Percentiles rank a stretch among this genome's conserved stretches.
phyloP scores from a whole-genome alignment of 2,113 vertebrate species.

The Leptodactylus fuscus region DNA sequence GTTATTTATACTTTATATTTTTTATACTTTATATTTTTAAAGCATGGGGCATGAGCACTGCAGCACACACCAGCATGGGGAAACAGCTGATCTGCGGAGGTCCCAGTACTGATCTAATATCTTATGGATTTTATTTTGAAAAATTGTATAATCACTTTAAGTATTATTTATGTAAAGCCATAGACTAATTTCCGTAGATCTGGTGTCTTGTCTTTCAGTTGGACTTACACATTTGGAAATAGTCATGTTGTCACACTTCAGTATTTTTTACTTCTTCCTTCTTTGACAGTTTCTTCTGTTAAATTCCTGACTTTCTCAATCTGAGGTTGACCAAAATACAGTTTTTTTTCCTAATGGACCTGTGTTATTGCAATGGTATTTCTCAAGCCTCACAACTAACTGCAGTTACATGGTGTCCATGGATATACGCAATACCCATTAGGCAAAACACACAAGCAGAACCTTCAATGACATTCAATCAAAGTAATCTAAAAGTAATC shows the following conservation, averaged over 20 bases:
- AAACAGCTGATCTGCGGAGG: too few species aligned
- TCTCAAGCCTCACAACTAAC: not conserved
- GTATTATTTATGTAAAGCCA: too few species aligned
- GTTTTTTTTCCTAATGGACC: not conserved
- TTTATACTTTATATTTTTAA: too few species aligned
- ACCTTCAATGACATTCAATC: not conserved
- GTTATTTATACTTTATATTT: too few species aligned
- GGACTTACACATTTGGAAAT: not conserved
- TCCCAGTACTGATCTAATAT: too few species aligned
- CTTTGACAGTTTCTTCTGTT: conserved; percentile 6
- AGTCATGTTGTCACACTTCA: not conserved
- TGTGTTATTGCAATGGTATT: not conserved
- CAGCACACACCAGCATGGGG: too few species aligned
- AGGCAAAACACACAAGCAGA: not conserved
- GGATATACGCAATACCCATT: not conserved
- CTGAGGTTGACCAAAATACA: conserved; percentile 5
- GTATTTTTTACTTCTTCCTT: not conserved
- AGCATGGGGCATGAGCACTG: too few species aligned
- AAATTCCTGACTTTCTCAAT: conserved; percentile 13
- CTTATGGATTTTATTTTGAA: too few species aligned
- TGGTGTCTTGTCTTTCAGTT: too few species aligned
- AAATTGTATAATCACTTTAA: too few species aligned
- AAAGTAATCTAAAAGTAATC: not conserved
- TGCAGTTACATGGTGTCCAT: not conserved
- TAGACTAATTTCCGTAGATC: too few species aligned